A percentile compares a stretch with the other conserved stretches of the same genome.
These are phyloP conservation scores for Phasia obesa DNA, from an alignment of 2,888 invertebrate genomes.

Conservation along the genomic window DNA sequence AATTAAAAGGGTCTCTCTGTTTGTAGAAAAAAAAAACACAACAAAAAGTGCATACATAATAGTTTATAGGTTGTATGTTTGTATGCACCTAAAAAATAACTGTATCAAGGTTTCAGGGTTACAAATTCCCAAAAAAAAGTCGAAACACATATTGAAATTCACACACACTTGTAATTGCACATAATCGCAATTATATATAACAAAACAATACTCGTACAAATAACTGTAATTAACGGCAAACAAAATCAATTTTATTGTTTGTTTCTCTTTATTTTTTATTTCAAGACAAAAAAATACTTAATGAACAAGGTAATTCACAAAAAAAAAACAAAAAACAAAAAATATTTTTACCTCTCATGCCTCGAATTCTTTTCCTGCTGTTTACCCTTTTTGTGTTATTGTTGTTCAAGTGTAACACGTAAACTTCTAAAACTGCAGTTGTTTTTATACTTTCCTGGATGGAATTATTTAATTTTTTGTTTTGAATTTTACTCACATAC, in stretches of 20 bases:
- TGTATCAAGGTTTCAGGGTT: conserved; percentile 69
- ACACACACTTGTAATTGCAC: not conserved
- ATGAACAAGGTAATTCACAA: conserved; percentile 63
- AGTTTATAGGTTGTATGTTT: not conserved
- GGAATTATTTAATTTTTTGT: conserved; percentile 34
- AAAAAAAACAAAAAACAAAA: conserved; percentile 10
- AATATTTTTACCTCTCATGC: conserved; percentile 31
- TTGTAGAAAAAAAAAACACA: not conserved
- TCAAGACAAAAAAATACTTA: conserved; percentile 60
- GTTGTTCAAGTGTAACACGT: conserved; percentile 47
- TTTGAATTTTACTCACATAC: no score
- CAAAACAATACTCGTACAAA: conserved; percentile 51
- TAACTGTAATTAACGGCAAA: conserved; percentile 67
- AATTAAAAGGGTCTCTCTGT: conserved; percentile 52
- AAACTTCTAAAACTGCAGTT: conserved; percentile 65
- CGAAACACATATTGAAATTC: conserved; percentile 5
- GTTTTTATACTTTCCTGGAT: conserved; percentile 22
- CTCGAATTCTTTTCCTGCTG: not conserved
- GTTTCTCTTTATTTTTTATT: conserved; percentile 27
- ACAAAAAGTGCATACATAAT: conserved; percentile 34
- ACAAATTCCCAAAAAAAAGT: conserved; percentile 55
- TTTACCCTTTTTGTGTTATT: conserved; percentile 48
- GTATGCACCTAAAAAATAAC: conserved; percentile 46
- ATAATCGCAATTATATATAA: conserved; percentile 24
- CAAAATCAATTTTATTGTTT: conserved; percentile 69